Evolutionary conservation across 2,113 vertebrate genomes (phyloP).

Genomic region (Ivindomyrus marchei): DNA sequence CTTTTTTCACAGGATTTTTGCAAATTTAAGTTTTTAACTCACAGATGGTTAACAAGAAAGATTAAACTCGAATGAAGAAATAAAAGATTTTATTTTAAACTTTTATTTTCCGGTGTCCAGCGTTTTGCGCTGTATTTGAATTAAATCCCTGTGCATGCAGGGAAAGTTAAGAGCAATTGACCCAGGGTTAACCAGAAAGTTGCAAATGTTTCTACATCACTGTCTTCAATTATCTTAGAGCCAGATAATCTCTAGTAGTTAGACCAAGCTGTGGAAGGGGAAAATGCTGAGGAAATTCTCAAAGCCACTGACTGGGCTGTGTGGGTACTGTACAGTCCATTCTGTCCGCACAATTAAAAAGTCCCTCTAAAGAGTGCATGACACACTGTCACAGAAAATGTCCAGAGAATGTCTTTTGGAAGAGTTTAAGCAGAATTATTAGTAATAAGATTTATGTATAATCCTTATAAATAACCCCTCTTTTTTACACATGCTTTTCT

Average conservation of each 20-base stretch:
- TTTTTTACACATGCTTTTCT: neutral
- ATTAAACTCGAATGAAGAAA: neutral
- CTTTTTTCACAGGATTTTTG: constrained; percentile 21
- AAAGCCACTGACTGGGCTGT: neutral
- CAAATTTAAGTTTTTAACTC: neutral
- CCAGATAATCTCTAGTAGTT: constrained; percentile 20
- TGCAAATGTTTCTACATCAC: constrained; percentile 19
- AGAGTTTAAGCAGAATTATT: neutral
- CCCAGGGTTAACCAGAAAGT: constrained; percentile 23
- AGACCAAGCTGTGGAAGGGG: neutral
- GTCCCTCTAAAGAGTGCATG: neutral
- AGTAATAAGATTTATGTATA: neutral
- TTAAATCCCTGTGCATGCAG: neutral
- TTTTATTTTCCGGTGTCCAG: neutral
- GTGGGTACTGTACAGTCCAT: neutral
- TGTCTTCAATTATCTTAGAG: constrained; percentile 24
- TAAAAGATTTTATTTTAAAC: neutral
- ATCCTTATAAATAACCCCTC: neutral
- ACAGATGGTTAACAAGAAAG: neutral
- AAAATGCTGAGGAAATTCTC: neutral
- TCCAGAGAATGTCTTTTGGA: neutral
- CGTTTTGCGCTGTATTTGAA: neutral
- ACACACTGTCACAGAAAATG: neutral
- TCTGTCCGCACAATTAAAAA: neutral
- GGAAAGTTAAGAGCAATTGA: constrained; percentile 16